Percentiles rank a stretch among this genome's conserved stretches.
phyloP scores from a whole-genome alignment of 2,113 vertebrate species.

The Osmerus eperlanus region DNA sequence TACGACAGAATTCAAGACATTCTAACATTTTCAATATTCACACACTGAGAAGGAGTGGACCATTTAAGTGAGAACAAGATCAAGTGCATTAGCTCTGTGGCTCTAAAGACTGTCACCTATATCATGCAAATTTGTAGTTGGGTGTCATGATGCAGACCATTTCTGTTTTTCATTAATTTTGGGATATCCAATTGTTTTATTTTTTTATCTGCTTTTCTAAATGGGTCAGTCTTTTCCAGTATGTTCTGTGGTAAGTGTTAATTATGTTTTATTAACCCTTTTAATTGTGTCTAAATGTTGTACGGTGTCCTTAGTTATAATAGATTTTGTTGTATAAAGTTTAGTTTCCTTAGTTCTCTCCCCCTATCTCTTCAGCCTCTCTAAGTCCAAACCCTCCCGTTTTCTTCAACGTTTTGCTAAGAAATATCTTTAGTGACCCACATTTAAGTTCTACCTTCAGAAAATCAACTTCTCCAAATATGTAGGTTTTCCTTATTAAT shows the following conservation, averaged over 20 bases:
- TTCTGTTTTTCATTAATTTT: conserved; percentile 30
- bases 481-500: no score
- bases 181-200: conserved; percentile 34
- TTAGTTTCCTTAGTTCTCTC: conserved; percentile 51
- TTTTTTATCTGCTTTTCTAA: conserved; percentile 61
- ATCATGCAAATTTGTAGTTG: background rate
- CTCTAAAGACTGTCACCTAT: no score
- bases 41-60: no score
- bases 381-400: conserved; percentile 54
- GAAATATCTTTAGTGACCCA: no score
- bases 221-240: conserved; percentile 63
- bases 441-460: no score
- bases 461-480: no score
- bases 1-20: no score
- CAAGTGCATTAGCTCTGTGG: no score
- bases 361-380: conserved; percentile 44
- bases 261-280: conserved; percentile 43
- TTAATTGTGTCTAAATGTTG: conserved; percentile 55
- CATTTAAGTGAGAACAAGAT: no score
- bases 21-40: no score
- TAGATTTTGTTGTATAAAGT: conserved; percentile 47
- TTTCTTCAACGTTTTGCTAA: background rate
- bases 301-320: conserved; percentile 36
- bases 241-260: conserved; percentile 65
- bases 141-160: background rate